Evolutionary conservation across 2,113 vertebrate genomes (phyloP), one percentile per base, ranked within the genome.

Genomic region (Nothoprocta perdicaria): DNA sequence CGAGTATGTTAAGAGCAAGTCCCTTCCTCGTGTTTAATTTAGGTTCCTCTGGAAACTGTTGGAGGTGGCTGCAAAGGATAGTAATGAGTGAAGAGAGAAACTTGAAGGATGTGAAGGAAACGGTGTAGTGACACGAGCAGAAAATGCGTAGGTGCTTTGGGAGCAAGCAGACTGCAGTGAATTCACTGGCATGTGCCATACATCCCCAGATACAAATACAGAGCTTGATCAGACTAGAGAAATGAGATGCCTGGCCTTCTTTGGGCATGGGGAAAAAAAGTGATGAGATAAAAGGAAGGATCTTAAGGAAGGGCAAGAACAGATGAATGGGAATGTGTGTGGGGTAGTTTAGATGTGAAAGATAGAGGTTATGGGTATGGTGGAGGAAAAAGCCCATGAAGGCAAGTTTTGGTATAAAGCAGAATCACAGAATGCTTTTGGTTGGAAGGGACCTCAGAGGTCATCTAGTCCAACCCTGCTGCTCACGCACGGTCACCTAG

Each of bases 361-460:
- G 78, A 76, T 38, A 90, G 40, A 81, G 21, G 41, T 63, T 90
- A 81, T 93, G 90, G 40, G 74, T 24, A 62, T 5, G 71, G 43
- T 60, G n/a, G 41, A 92, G 93, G 60, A 66, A 88, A 89, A 91
- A 74, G 55, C 61, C 65, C 61, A 58, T 0, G 1, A 77, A 94
- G 90, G 50, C 27, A 71, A 27, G 8, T 81, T 96, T 86, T 77
- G 90, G 94, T 95, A 94, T 69, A 88, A 92, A 88, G 55, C 78
- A 43, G 41, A 43, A 38, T 38, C 35, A 38, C 35, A 38, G 35
- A 38, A 38, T 38, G 35, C 35, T 38, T 38, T 8, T 38, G 35
- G 35, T 38, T 38, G 35, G 35, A 38, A 38, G 35, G 35, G 35
- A 38, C 35, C 35, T 38, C 35, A 38, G 35, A 38, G 35, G 35